Evolutionary conservation across 2,888 invertebrate species (phyloP).

Genomic region (Sarcophaga rosellei): DNA sequence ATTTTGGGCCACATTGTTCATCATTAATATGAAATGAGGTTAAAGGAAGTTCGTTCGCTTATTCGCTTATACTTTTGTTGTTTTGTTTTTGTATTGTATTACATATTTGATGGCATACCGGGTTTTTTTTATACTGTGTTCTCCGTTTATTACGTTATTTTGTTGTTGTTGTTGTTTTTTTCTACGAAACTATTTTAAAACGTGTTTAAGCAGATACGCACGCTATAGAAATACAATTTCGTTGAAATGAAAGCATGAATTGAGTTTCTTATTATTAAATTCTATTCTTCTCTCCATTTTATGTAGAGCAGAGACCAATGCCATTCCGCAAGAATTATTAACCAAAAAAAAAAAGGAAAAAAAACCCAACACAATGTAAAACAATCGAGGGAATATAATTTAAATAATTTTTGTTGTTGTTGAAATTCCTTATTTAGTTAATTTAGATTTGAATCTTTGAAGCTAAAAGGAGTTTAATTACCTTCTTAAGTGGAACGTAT

Average conservation of each 20-base stretch:
- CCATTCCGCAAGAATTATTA: slow-evolving; percentile 30
- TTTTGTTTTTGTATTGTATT: slow-evolving; percentile 54
- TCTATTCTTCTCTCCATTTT: slow-evolving; percentile 6
- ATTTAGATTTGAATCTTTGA: slow-evolving; percentile 31
- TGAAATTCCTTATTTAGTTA: not conserved
- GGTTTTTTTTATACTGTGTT: slow-evolving; percentile 33
- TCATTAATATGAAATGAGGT: slow-evolving; percentile 76
- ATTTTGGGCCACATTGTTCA: slow-evolving; percentile 42
- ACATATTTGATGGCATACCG: slow-evolving; percentile 64
- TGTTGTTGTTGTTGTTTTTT: slow-evolving; percentile 27
- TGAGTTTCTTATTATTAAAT: slow-evolving; percentile 51
- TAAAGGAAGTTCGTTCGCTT: slow-evolving; percentile 77
- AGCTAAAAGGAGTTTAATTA: slow-evolving; percentile 24
- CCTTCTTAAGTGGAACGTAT: not conserved
- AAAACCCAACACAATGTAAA: not conserved
- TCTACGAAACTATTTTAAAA: slow-evolving; percentile 48
- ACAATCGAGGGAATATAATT: not conserved
- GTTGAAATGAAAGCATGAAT: slow-evolving; percentile 34
- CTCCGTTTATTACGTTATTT: slow-evolving; percentile 14
- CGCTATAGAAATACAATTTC: slow-evolving; percentile 37
- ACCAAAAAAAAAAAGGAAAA: not conserved
- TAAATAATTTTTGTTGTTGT: not conserved
- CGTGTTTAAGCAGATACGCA: slow-evolving; percentile 56
- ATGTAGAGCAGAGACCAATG: slow-evolving; percentile 23
- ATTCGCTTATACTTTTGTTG: too few species aligned